Evolutionary conservation across 2,888 invertebrate genomes (phyloP), one percentile per base, ranked within the genome.

Genomic region (Ophonus ardosiacus): DNA sequence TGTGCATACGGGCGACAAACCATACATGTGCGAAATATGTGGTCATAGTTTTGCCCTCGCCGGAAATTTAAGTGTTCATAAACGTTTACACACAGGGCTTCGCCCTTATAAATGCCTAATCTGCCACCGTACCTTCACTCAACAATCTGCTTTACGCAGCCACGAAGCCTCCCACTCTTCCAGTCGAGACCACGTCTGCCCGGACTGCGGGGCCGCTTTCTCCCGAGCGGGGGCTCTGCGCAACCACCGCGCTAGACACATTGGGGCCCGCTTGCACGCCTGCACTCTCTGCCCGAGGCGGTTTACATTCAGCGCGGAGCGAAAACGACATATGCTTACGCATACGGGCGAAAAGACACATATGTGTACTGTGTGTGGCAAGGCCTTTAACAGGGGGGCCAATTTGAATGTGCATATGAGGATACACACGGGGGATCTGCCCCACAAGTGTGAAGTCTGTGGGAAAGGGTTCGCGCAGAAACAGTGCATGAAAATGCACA

Each of bases 401-500:
- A 92, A 93, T 87, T 92, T 93, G 78, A 90, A 91, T 18, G 90
- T 92, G 24, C 93, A 93, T 86, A 92, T 90, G 85, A 91, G 92
- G 0, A 93, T 92, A 86, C 93, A 93, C 88, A 93, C 92, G 0
- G 93, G 93, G 83, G 92, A 93, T 87, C 91, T 92, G 87, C 92
- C 92, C 65, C 92, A 91, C 87, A 91, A 90, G 6, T 93, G 93
- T 85, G 91, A 92, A 5, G 92, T 93, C 0, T 93, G 93, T 86
- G 92, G 92, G 0, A 93, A 93, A 86, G 89, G 92, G 7, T 94
- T 93, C 86, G 93, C 92, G 80, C 93, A 93, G 2, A 88, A 91
- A 31, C 93, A 93, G 81, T 93, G 93, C 21, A 88, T 93, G 61
- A 90, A 89, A 68, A 92, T 93, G 0, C 93, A 94, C 85, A 90